A percentile compares a stretch with the other conserved stretches of the same genome.
phyloP scores from a whole-genome alignment of 2,888 invertebrate genomes.

The Papilio elwesi region DNA sequence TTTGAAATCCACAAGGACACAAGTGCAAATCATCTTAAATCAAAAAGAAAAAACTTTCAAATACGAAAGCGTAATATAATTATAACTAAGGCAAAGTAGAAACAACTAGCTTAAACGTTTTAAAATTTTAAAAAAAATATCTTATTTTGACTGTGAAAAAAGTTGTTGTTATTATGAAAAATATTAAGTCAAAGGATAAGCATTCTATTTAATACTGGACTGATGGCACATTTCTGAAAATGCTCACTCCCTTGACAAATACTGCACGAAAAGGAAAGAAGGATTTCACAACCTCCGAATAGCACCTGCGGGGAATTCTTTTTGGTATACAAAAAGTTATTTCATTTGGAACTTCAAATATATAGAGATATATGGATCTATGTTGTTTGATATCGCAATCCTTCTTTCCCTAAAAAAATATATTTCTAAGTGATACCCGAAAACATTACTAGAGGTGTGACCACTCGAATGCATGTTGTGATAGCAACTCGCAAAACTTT shows the following conservation, averaged over 20 bases:
- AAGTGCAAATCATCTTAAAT: conserved; percentile 79
- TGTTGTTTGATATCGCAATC: conserved; percentile 58
- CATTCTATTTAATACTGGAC: conserved; percentile 80
- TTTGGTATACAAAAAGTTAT: conserved; percentile 54
- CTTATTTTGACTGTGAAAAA: conserved; percentile 81
- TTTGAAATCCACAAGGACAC: conserved; percentile 82
- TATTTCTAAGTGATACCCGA: conserved; percentile 67
- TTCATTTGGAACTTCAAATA: conserved; percentile 27
- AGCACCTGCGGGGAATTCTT: conserved; percentile 71
- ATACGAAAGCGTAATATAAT: conserved; percentile 77
- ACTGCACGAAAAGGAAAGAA: conserved; percentile 81
- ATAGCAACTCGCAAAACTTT: conserved; percentile 59
- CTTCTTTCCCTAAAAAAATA: conserved; percentile 71
- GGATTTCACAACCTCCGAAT: conserved; percentile 80
- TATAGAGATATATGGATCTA: conserved; percentile 6
- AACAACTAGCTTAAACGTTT: conserved; percentile 79
- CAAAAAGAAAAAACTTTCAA: conserved; percentile 67
- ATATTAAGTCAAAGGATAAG: conserved; percentile 75
- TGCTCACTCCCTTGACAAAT: conserved; percentile 80
- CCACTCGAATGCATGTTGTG: conserved; percentile 73
- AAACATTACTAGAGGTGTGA: conserved; percentile 52
- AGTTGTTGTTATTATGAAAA: conserved; percentile 80
- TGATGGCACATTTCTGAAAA: conserved; percentile 81
- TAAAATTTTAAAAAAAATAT: conserved; percentile 71
- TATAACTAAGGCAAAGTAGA: conserved; percentile 81